A percentile compares a stretch with the other conserved stretches of the same genome.
These are phyloP conservation scores for Acanthis flammea DNA, from an alignment of 2,797 vertebrate genomes.

Conservation along the genomic window DNA sequence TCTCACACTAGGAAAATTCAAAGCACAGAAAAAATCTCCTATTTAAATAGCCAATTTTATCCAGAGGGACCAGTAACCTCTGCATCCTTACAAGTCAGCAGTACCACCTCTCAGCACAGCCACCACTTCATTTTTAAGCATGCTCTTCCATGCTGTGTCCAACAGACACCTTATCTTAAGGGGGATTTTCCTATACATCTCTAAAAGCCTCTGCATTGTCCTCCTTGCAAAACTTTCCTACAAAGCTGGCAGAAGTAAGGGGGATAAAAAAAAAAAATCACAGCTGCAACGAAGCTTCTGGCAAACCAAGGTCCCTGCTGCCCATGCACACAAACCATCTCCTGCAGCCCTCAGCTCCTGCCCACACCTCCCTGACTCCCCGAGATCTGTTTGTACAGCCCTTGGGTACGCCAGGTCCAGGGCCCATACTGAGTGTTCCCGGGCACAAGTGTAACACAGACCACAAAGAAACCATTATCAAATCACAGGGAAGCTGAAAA, in stretches of 20 bases:
- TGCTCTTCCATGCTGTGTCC: neutral
- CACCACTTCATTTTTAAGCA: neutral
- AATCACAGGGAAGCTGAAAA: neutral
- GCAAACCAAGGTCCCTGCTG: neutral
- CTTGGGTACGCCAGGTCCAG: neutral
- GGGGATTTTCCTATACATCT: neutral
- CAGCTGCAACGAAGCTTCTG: neutral
- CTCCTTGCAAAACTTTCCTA: neutral
- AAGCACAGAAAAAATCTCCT: neutral
- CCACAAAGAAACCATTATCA: conserved; percentile 34
- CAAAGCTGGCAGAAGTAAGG: neutral
- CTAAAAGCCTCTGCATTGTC: neutral
- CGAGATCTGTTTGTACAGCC: neutral
- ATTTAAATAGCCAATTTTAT: neutral
- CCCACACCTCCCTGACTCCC: neutral
- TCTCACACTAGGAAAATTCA: neutral
- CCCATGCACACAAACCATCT: neutral
- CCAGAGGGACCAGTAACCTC: neutral
- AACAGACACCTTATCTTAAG: neutral
- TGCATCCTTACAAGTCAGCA: neutral
- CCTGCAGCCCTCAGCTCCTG: neutral
- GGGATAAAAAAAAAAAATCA: fast-evolving
- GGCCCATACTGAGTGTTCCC: conserved; percentile 17
- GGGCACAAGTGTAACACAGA: neutral
- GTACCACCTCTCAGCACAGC: neutral